Evolutionary conservation across 2,113 vertebrate species (phyloP), one percentile per base, ranked within the genome.

Genomic region (Camelus bactrianus): DNA sequence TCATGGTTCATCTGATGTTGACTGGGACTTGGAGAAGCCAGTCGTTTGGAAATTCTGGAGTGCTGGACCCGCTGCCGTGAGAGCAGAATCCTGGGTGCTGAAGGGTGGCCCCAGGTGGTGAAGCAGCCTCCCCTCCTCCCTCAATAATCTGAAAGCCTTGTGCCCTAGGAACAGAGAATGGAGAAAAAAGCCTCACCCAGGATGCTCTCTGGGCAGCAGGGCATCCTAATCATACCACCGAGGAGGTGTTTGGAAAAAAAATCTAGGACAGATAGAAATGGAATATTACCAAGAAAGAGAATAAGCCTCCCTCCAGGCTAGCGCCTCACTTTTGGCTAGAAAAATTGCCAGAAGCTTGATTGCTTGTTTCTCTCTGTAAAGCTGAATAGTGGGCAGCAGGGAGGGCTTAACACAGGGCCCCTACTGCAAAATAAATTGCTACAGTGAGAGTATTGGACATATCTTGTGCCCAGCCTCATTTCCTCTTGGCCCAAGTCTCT

Each of bases 291-390:
- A 85, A 64, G 65, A 93, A 46, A 92, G 54, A 38, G 38, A 95
- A 54, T 77, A 52, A 67, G 32, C 64, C 26, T 91, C 42, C 62
- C 64, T 95, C 48, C n/a, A 81, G 89, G 35, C 52, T 94, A 58
- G n/a, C 1, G 64, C 28, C 64, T 94, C 50, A 26, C 52, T 88
- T 30, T 69, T 93, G 42, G 48, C 24, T 91, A 69, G 73, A 46
- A 85, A 86, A 93, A 89, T 70, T 54, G 35, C 62, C 72, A 48
- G 17, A 95, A 91, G 70, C 60, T 94, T 94, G 89, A 89, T 73
- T 81, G 58, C 42, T 96, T 94, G 56, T 94, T 96, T 94, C 56
- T 42, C 12, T 85, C 54, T 92, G 15, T 91, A 86, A 82, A 85
- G 85, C 32, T 80, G 75, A 94, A 73, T 77, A 26, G 19, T 82